Evolutionary conservation across 2,113 vertebrate genomes (phyloP).

Genomic region (Arenaria interpres): DNA sequence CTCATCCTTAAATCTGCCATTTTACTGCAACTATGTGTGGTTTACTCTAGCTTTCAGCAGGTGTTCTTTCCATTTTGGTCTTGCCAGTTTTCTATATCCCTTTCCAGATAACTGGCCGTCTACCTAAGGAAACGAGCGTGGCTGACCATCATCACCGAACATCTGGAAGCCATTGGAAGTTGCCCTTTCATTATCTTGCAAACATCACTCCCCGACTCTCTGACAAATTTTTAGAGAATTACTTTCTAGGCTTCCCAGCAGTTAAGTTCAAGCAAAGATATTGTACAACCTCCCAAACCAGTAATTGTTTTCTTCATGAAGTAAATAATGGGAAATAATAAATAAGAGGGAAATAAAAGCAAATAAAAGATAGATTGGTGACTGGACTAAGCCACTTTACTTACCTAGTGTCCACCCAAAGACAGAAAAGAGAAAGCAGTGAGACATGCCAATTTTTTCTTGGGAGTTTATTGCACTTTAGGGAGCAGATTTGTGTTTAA

Average conservation of each 20-base stretch:
- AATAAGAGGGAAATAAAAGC: neutral
- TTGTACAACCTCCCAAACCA: neutral
- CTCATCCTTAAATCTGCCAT: neutral
- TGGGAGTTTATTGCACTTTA: neutral
- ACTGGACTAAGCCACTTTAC: neutral
- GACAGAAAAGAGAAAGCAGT: neutral
- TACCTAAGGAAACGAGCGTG: neutral
- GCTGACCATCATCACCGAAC: neutral
- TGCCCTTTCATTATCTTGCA: neutral
- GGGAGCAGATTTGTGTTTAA: neutral
- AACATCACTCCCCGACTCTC: neutral
- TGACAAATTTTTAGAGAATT: neutral
- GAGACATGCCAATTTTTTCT: neutral
- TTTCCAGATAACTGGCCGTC: neutral
- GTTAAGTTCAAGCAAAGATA: neutral
- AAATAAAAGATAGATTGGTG: neutral
- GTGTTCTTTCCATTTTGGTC: neutral
- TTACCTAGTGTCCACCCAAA: neutral
- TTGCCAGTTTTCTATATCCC: neutral
- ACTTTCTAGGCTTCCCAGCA: neutral
- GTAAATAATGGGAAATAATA: neutral
- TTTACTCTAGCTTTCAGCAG: neutral
- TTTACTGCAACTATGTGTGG: neutral
- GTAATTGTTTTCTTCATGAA: neutral
- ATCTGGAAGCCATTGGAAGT: slow-evolving; percentile 1